A percentile compares a stretch with the other conserved stretches of the same genome.
Evolutionary conservation across 2,888 invertebrate species (phyloP).

Genomic region (Ceramica pisi): DNA sequence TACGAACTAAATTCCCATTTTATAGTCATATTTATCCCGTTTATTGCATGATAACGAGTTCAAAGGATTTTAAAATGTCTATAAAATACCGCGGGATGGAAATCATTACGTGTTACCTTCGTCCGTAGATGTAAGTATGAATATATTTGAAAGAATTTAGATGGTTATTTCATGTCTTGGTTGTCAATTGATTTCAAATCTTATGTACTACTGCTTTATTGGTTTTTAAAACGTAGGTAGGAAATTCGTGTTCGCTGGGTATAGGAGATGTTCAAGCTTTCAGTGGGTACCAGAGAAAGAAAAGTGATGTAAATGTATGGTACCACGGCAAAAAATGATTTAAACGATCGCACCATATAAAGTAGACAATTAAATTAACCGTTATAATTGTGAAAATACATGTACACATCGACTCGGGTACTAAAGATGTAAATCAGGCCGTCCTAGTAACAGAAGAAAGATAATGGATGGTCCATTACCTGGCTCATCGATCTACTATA

Average conservation of each 20-base stretch:
- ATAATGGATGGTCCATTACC: too few species aligned
- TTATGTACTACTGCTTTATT: background rate
- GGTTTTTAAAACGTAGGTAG: background rate
- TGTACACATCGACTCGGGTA: too few species aligned
- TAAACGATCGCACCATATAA: background rate
- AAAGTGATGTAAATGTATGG: background rate
- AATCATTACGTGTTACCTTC: constrained; percentile 27
- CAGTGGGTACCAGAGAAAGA: background rate
- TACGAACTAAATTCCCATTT: constrained; percentile 46
- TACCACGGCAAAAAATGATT: background rate
- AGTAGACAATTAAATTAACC: background rate
- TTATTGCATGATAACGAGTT: constrained; percentile 57
- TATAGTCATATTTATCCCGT: constrained; percentile 52
- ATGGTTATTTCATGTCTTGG: background rate
- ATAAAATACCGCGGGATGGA: constrained; percentile 45
- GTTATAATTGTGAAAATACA: background rate
- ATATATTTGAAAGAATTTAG: background rate
- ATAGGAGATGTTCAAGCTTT: background rate
- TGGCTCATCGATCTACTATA: background rate
- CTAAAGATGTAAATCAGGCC: background rate
- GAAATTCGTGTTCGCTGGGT: background rate
- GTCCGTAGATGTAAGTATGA: background rate
- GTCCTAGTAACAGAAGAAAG: background rate
- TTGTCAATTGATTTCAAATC: background rate
- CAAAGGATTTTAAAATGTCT: constrained; percentile 49